Percentiles rank a stretch among this genome's conserved stretches.
phyloP scores from a whole-genome alignment of 2,797 vertebrate species.

The Brachyalestes nurse region DNA sequence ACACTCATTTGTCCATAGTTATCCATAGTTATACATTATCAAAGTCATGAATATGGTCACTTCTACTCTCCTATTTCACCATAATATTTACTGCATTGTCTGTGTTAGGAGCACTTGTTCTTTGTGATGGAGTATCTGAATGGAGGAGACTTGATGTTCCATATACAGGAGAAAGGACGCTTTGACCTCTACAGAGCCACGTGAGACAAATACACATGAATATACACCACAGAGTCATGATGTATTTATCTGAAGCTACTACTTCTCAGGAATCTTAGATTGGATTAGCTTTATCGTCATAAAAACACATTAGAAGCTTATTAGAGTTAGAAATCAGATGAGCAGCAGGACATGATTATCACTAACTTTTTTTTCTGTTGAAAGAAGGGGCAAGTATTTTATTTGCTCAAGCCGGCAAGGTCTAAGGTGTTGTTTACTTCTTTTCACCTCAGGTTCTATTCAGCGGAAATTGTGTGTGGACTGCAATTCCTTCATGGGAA shows the following conservation, averaged over 20 bases:
- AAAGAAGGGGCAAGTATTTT: no score
- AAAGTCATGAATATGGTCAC: no score
- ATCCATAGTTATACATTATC: no score
- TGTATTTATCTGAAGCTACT: not conserved
- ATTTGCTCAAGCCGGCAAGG: not conserved
- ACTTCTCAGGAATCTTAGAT: no score
- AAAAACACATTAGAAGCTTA: no score
- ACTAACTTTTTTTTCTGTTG: no score
- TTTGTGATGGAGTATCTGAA: slow-evolving; percentile 99
- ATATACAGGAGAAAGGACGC: slow-evolving; percentile 98
- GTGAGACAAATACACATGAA: slow-evolving; percentile 74
- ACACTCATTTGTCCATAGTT: no score
- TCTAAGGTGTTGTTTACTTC: slow-evolving; percentile 28
- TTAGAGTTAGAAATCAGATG: no score
- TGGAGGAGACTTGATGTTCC: slow-evolving; percentile 97
- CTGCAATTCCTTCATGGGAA: slow-evolving; percentile 95
- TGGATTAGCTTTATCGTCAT: no score
- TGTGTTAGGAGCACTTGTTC: slow-evolving; percentile 92
- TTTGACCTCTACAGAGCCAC: slow-evolving; percentile 92
- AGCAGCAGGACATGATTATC: no score
- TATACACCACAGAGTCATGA: not conserved
- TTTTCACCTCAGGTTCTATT: slow-evolving; percentile 86
- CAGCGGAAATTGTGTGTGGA: slow-evolving; percentile 94
- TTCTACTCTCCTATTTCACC: no score
- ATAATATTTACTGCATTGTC: slow-evolving; percentile 7